These are phyloP conservation scores for Aphidius ervi DNA, from an alignment of 1,140 invertebrate species.

Conservation along the genomic window DNA sequence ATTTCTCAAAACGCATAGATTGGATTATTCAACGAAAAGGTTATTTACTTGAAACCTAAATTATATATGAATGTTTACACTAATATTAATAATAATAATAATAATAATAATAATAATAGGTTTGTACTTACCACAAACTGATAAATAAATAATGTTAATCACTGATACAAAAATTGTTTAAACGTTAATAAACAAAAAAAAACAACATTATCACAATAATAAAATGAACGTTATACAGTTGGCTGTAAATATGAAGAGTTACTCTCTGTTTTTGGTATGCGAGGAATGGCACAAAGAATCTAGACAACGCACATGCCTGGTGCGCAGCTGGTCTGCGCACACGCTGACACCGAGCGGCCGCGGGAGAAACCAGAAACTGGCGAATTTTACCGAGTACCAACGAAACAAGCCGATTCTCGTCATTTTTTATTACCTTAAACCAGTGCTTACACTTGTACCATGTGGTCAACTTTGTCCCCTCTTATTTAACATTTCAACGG, in stretches of 20 bases:
- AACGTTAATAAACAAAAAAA: no score
- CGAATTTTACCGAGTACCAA: constrained; percentile 28
- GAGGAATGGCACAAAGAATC: constrained; percentile 93
- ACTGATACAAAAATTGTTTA: no score
- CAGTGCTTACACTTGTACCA: constrained; percentile 17
- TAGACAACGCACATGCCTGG: constrained; percentile 80
- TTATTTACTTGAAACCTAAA: no score
- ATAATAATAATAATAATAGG: no score
- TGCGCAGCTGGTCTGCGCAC: constrained; percentile 79
- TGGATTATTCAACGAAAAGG: no score
- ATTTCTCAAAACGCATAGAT: no score
- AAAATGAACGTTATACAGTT: constrained; percentile 30
- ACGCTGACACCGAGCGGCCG: constrained; percentile 64
- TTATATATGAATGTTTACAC: no score
- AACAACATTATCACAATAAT: no score
- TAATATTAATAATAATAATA: no score
- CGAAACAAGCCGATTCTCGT: constrained; percentile 27
- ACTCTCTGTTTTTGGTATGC: constrained; percentile 81
- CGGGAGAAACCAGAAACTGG: constrained; percentile 54
- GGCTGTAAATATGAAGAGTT: constrained; percentile 68
- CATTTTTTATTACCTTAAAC: constrained; percentile 19
- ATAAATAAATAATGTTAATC: no score
- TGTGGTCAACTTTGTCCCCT: constrained; percentile 21
- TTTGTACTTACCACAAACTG: no score
- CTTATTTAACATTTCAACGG: constrained; percentile 14